Evolutionary conservation across 2,888 invertebrate species (phyloP), one percentile per base, ranked within the genome.

Genomic region (Amphiduros pacificus): DNA sequence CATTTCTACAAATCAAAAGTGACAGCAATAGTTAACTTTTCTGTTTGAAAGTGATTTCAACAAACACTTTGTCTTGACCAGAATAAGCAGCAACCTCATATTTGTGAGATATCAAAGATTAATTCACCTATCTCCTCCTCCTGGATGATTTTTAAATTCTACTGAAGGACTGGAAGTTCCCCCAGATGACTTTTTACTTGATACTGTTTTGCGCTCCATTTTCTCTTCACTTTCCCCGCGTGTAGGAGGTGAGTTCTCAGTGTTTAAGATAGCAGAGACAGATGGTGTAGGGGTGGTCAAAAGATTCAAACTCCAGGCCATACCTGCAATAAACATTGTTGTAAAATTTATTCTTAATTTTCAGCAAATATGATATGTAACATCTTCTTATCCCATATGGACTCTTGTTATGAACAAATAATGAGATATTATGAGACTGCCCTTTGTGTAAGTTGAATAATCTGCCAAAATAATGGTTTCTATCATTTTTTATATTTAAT

Each of bases 71-170:
- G n/a, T n/a, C n/a, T n/a, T n/a, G n/a, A n/a, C n/a, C n/a, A n/a
- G n/a, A n/a, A n/a, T n/a, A n/a, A n/a, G n/a, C n/a, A n/a, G n/a
- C n/a, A n/a, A n/a, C n/a, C n/a, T n/a, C n/a, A n/a, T n/a, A n/a
- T n/a, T n/a, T n/a, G n/a, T n/a, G n/a, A n/a, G n/a, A n/a, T n/a
- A n/a, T n/a, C n/a, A n/a, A n/a, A n/a, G n/a, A n/a, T n/a, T n/a
- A n/a, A n/a, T n/a, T n/a, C n/a, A n/a, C n/a, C n/a, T n/a, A n/a
- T n/a, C n/a, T n/a, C n/a, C n/a, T n/a, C n/a, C n/a, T n/a, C n/a
- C n/a, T n/a, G n/a, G n/a, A n/a, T 56, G 56, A 48, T 56, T 56
- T 22, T 56, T 56, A 29, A 56, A 56, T 40, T 56, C 56, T 5
- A 56, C 56, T 44, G 44, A 48, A n/a, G 56, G 56, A 22, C 48